Evolutionary conservation across 2,797 vertebrate species (phyloP), one percentile per base, ranked within the genome.

Genomic region (Pangasius larnaudii): DNA sequence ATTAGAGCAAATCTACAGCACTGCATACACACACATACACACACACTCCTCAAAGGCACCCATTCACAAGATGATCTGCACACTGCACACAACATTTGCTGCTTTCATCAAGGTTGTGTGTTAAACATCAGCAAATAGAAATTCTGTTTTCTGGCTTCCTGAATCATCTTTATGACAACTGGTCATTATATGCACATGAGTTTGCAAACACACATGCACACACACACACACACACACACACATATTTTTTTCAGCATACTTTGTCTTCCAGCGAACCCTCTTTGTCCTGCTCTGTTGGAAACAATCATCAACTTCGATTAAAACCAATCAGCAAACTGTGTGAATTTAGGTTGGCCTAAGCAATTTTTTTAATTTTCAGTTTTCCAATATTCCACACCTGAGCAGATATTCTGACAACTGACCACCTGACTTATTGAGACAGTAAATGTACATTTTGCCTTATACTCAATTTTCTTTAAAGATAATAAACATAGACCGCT

Each of bases 1-100:
- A 82, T 89, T 87, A 89, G 58, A 90, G 86, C 88, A 88, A 88
- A 88, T 89, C 84, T 90, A 69, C 84, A 16, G 65, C 88, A 85
- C 79, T 18, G 13, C 79, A 9, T 0, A 63, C 75, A 86, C 85
- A 63, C 82, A 87, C 88, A 90, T 88, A 42, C 67, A 86, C 87
- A 86, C 87, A 90, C 87, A 87, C 77, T 33, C 36, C 39, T 49
- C 16, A 51, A 51, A 30, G 27, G 88, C 82, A 88, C 85, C 88
- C 89, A 90, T 88, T 88, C 89, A 88, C 51, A 69, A 85, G 72
- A 88, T 88, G 71, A 81, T 69, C 86, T 85, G 61, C 85, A 58
- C 83, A 82, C 86, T 75, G 84, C 39, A 84, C 86, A 84, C 77
- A 85, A 87, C 81, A 49, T 86, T 88, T 82, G 56, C 89, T 46